phyloP scores from a whole-genome alignment of 2,888 invertebrate genomes.

The Alsophila aescularia region DNA sequence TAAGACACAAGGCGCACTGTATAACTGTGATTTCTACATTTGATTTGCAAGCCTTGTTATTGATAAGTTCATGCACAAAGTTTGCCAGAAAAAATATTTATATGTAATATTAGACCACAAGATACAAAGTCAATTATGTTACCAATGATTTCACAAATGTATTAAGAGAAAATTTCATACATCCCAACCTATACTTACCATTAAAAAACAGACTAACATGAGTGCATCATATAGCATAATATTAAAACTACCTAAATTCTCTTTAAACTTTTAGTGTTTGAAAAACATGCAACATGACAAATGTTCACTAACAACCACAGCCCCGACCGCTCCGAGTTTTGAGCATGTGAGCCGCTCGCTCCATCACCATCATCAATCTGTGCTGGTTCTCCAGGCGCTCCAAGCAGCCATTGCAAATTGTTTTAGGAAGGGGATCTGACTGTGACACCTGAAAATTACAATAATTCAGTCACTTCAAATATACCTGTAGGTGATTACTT shows the following conservation, averaged over 20 bases:
- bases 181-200: too few relatives aligned
- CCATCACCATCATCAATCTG: constrained; percentile 74
- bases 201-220: background rate
- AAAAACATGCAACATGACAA: background rate
- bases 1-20: too few relatives aligned
- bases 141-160: too few relatives aligned
- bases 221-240: background rate
- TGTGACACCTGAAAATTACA: constrained; percentile 80
- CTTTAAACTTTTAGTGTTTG: too few relatives aligned
- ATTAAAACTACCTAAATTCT: too few relatives aligned
- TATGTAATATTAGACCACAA: too few relatives aligned
- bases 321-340: constrained; percentile 59
- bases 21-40: too few relatives aligned
- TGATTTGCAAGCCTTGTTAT: too few relatives aligned
- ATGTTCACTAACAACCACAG: constrained; percentile 25
- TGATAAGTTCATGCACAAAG: too few relatives aligned
- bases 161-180: too few relatives aligned
- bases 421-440: constrained; percentile 88
- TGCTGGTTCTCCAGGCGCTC: constrained; percentile 85
- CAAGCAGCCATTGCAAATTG: constrained; percentile 86
- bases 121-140: too few relatives aligned
- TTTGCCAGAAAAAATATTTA: too few relatives aligned
- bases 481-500: background rate
- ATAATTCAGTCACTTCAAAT: background rate
- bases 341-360: constrained; percentile 71